A percentile compares a stretch with the other conserved stretches of the same genome.
Evolutionary conservation across 2,113 vertebrate species (phyloP).

Genomic region (Siniperca knerii): DNA sequence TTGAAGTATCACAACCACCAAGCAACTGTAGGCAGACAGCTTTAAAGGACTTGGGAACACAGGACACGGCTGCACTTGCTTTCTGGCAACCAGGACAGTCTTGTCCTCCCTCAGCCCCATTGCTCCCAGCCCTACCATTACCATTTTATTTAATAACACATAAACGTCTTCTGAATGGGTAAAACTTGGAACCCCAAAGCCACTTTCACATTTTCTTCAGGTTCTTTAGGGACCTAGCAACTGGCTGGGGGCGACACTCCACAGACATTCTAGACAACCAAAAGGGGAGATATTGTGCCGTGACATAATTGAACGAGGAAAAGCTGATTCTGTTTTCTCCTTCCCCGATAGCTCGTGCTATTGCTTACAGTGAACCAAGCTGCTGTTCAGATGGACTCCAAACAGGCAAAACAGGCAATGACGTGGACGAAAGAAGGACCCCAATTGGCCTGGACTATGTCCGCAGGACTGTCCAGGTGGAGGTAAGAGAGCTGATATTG

Average conservation of each 20-base stretch:
- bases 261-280: not conserved
- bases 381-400: conserved; percentile 88
- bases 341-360: conserved; percentile 86
- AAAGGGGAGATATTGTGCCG: not conserved
- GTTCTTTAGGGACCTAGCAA: not conserved
- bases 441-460: conserved; percentile 86
- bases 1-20: not conserved
- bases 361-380: conserved; percentile 87
- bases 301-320: not conserved
- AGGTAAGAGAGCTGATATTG: conserved; percentile 81
- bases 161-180: not conserved
- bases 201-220: not conserved
- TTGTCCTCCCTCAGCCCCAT: not conserved
- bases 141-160: not conserved
- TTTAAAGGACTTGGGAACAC: not conserved
- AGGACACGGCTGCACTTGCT: too few species aligned
- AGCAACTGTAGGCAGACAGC: not conserved
- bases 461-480: conserved; percentile 87
- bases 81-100: too few species aligned
- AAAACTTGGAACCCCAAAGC: not conserved
- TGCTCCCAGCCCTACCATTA: not conserved
- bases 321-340: conserved; percentile 19
- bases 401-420: conserved; percentile 80
- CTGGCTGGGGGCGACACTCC: not conserved
- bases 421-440: conserved; percentile 82